phyloP scores from a whole-genome alignment of 2,888 invertebrate genomes.

The Chymomyza procnemis region DNA sequence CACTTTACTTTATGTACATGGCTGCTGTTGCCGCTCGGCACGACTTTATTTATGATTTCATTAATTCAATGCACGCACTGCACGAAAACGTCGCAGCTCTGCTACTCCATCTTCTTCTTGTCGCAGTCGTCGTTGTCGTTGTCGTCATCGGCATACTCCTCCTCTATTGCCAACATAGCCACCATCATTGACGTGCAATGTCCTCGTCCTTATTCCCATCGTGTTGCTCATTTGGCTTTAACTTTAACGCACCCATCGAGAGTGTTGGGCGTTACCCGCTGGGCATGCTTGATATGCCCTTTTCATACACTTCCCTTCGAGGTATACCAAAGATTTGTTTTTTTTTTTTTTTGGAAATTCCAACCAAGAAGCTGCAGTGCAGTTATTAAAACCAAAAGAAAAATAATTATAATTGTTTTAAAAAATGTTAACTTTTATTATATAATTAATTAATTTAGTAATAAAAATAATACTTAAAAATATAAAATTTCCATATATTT shows the following conservation, averaged over 20 bases:
- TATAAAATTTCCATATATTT: too few species aligned
- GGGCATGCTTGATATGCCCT: slow-evolving; percentile 9
- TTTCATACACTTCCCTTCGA: neutral
- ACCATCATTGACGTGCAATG: neutral
- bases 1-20: neutral
- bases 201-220: neutral
- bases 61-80: slow-evolving; percentile 62
- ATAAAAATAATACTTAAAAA: too few species aligned
- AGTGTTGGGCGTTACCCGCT: slow-evolving; percentile 44
- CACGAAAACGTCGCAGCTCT: slow-evolving; percentile 22
- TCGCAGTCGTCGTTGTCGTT: neutral
- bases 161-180: neutral
- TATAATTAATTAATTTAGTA: too few species aligned
- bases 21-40: slow-evolving; percentile 6
- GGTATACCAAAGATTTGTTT: neutral
- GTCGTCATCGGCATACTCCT: neutral
- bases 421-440: too few species aligned
- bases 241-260: slow-evolving; percentile 12
- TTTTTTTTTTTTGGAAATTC: neutral
- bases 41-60: slow-evolving; percentile 51
- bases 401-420: too few species aligned
- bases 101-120: neutral
- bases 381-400: too few species aligned
- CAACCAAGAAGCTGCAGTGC: neutral
- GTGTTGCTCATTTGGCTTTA: neutral